Evolutionary conservation across 2,888 invertebrate genomes (phyloP).

Genomic region (Pelosia muscerda): DNA sequence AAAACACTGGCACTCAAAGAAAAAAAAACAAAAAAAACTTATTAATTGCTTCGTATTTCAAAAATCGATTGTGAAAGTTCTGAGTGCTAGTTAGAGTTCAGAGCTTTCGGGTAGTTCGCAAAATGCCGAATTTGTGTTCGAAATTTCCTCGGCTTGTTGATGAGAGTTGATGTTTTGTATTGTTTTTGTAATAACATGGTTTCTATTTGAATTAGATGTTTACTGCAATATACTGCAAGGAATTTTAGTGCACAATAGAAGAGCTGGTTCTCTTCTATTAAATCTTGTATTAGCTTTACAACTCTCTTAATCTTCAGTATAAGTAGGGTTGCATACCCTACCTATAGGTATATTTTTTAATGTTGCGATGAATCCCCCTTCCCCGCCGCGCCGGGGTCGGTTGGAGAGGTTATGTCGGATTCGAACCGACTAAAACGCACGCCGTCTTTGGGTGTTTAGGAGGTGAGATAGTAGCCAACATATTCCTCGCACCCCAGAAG

Average conservation of each 20-base stretch:
- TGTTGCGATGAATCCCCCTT: too few relatives aligned
- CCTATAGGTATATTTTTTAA: too few relatives aligned
- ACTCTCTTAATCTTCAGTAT: too few relatives aligned
- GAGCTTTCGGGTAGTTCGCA: constrained; percentile 10
- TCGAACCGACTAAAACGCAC: too few relatives aligned
- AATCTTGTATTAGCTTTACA: too few relatives aligned
- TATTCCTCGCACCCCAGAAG: too few relatives aligned
- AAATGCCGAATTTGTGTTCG: constrained; percentile 14
- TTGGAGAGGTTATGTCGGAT: too few relatives aligned
- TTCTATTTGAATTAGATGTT: background rate
- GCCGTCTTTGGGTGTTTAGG: too few relatives aligned
- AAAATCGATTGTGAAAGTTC: constrained; percentile 51
- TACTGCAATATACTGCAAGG: background rate
- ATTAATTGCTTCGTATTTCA: constrained; percentile 45
- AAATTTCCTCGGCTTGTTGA: constrained; percentile 10
- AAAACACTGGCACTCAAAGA: constrained; percentile 31
- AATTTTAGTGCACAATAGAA: background rate
- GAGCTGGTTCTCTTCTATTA: too few relatives aligned
- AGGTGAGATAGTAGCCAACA: too few relatives aligned
- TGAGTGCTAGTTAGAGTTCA: constrained; percentile 28
- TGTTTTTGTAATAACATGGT: background rate
- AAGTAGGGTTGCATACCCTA: too few relatives aligned
- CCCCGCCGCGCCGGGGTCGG: too few relatives aligned
- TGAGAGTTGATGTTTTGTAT: constrained; percentile 19
- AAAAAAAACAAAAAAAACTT: constrained; percentile 52